Conservation (phyloP, 2,888 invertebrate genomes). For the Leptinotarsa juncta region DNA sequence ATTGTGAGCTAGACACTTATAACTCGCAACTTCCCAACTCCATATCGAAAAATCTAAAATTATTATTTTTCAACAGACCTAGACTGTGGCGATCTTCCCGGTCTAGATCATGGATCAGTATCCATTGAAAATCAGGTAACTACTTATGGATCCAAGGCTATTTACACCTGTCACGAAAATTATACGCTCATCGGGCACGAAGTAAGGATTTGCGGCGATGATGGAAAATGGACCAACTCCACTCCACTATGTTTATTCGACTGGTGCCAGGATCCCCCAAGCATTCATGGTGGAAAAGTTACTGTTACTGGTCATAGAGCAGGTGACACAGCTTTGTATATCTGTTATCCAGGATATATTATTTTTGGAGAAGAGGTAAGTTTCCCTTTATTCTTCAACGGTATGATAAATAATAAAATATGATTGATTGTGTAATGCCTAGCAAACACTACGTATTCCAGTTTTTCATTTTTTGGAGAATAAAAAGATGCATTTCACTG, state of each 20-base stretch:
- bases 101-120: slow-evolving; percentile 80
- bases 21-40: too few relatives aligned
- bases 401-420: too few relatives aligned
- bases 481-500: too few relatives aligned
- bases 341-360: slow-evolving; percentile 86
- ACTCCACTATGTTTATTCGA: slow-evolving; percentile 86
- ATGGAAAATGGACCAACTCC: slow-evolving; percentile 82
- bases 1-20: too few relatives aligned
- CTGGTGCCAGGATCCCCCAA: slow-evolving; percentile 88
- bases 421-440: too few relatives aligned
- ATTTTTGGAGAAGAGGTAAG: slow-evolving; percentile 84
- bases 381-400: background rate
- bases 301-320: slow-evolving; percentile 78
- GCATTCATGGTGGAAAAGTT: slow-evolving; percentile 81
- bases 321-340: slow-evolving; percentile 84
- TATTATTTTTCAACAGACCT: slow-evolving; percentile 72
- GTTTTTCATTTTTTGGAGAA: too few relatives aligned
- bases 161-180: slow-evolving; percentile 85
- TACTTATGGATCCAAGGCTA: slow-evolving; percentile 81
- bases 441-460: too few relatives aligned
- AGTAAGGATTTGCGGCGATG: slow-evolving; percentile 78
- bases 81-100: slow-evolving; percentile 79
- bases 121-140: slow-evolving; percentile 77
- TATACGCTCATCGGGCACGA: slow-evolving; percentile 84
- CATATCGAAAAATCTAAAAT: too few relatives aligned